Base-by-base conservation (phyloP, 1,140 invertebrate genomes). In the Drosophila simulans region DNA sequence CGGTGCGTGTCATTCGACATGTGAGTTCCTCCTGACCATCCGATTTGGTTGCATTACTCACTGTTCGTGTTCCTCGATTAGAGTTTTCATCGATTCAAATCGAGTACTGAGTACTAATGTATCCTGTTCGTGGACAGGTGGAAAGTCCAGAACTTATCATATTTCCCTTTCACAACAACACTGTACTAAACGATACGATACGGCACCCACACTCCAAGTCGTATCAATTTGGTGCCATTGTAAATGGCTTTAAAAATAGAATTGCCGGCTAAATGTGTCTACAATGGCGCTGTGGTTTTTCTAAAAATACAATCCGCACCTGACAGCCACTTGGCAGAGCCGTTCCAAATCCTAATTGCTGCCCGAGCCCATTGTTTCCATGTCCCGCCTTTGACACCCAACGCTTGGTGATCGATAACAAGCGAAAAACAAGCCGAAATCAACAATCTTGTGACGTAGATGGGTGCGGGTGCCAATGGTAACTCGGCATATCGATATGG, bases 181-280 rank as follows among this genome's bases (percentile, higher is more conserved):
- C 12, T 13, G 1, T 0, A 13, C 12, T 37, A 11, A 25, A 31
- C 31, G 1, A 15, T 13, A 13, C 35, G 3, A 11, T 27, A 31
- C 31, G 0, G n/a, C 60, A 22, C 65, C 48, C 48, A 45, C 65
- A 52, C 46, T 13, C 22, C 8, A 35, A 3, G 25, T 13, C 45
- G 10, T 54, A 68, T 69, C 63, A 25, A 20, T 62, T 64, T 12
- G 52, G 51, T 42, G 53, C 55, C 53, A 73, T 88, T 77, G 46
- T 70, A 64, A 76, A 83, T 63, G 54, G 48, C 40, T 80, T 56
- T 80, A 88, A 83, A 83, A 88, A 88, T 88, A 88, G 84, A 89
- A 74, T 71, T 71, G 76, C 64, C 84, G 81, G 57, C 77, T 88
- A 78, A 77, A 82, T 82, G 58, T 74, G 52, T 72, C 73, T 80